Conservation (phyloP, 2,113 vertebrate genomes). For the Talpa occidentalis region DNA sequence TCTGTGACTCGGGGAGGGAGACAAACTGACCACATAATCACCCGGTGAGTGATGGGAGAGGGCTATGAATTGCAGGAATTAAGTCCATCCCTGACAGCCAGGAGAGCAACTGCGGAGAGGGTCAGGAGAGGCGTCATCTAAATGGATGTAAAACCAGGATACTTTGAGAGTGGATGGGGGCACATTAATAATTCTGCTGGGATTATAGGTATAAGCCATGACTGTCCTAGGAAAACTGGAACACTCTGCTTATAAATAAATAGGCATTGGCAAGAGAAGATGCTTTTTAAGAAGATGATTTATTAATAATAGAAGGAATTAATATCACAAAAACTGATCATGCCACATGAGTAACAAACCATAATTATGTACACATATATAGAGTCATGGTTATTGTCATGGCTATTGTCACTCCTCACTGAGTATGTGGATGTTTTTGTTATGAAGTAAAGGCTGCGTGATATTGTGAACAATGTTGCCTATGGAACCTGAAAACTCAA, state of each 20-base stretch:
- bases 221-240: neutral
- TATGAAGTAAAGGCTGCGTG: neutral
- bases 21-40: neutral
- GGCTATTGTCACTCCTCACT: neutral
- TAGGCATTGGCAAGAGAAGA: neutral
- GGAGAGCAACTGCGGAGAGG: neutral
- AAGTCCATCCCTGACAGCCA: neutral
- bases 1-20: neutral
- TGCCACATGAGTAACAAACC: neutral
- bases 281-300: neutral
- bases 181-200: neutral
- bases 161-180: neutral
- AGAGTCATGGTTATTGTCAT: neutral
- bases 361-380: conserved; percentile 22
- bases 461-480: neutral
- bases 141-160: neutral
- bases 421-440: neutral
- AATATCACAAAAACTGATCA: neutral
- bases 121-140: neutral
- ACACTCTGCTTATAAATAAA: neutral
- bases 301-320: conserved; percentile 39
- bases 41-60: neutral
- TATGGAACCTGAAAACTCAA: neutral
- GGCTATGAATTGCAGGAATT: neutral
- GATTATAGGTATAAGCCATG: neutral